Evolutionary conservation across 2,888 invertebrate genomes (phyloP).

Genomic region (Apodemia hepburni): DNA sequence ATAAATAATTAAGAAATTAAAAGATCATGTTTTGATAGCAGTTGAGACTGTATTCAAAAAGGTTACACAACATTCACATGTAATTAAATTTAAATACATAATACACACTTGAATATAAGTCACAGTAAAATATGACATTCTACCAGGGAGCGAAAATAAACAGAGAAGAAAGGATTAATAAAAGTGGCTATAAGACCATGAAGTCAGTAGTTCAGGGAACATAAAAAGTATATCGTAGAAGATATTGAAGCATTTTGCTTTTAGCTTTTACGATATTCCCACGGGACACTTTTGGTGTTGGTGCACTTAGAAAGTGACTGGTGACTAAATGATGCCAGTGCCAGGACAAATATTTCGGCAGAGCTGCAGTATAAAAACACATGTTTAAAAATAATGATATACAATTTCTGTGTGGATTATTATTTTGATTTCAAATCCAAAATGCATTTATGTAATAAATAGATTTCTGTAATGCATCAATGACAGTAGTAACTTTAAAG

Average conservation of each 20-base stretch:
- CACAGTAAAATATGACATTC: too few species aligned
- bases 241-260: conserved; percentile 36
- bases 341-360: conserved; percentile 47
- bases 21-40: too few species aligned
- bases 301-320: conserved; percentile 59
- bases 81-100: too few species aligned
- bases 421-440: too few species aligned
- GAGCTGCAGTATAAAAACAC: conserved; percentile 48
- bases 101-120: too few species aligned
- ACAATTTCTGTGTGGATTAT: not conserved
- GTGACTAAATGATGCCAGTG: conserved; percentile 55
- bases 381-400: not conserved
- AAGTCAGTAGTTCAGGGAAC: conserved; percentile 2
- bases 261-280: conserved; percentile 44
- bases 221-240: conserved; percentile 33
- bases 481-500: too few species aligned
- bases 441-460: too few species aligned
- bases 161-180: not conserved
- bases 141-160: too few species aligned
- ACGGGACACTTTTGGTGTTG: conserved; percentile 39
- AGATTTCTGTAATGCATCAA: too few species aligned
- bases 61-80: too few species aligned
- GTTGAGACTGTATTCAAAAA: too few species aligned
- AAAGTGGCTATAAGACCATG: not conserved
- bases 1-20: too few species aligned